These are phyloP conservation scores for Mythimna lalbum DNA, from an alignment of 2,888 invertebrate species.

Conservation along the genomic window DNA sequence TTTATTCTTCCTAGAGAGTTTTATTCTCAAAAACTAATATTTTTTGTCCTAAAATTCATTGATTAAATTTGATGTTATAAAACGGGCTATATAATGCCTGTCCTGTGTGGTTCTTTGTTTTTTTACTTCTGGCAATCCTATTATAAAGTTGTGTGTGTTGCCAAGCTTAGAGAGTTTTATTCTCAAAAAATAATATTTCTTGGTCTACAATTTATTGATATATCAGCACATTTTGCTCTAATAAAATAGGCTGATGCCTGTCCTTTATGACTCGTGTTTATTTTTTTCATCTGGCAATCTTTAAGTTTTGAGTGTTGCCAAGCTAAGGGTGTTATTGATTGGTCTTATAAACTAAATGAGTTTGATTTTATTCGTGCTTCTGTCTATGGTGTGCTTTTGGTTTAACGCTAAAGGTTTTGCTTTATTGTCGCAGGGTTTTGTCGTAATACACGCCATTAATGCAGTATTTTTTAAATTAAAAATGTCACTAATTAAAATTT, in stretches of 20 bases:
- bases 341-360: not conserved
- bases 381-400: constrained; percentile 22
- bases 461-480: constrained; percentile 16
- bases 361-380: constrained; percentile 4
- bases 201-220: not conserved
- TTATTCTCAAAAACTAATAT: not conserved
- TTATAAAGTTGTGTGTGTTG: constrained; percentile 11
- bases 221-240: not conserved
- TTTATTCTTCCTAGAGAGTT: not conserved
- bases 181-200: not conserved
- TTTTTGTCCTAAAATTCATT: not conserved
- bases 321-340: constrained; percentile 2
- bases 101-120: not conserved
- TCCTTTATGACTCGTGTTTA: not conserved
- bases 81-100: too few species aligned
- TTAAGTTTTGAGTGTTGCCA: constrained; percentile 18
- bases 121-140: constrained; percentile 27
- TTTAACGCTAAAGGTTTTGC: constrained; percentile 13
- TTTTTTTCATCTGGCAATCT: constrained; percentile 37
- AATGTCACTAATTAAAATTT: constrained; percentile 35
- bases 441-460: constrained; percentile 43
- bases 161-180: not conserved
- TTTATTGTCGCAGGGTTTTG: constrained; percentile 39
- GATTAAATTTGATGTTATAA: not conserved
- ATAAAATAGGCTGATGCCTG: too few species aligned